phyloP scores from a whole-genome alignment of 2,888 invertebrate genomes.

The Chydorus sphaericus region DNA sequence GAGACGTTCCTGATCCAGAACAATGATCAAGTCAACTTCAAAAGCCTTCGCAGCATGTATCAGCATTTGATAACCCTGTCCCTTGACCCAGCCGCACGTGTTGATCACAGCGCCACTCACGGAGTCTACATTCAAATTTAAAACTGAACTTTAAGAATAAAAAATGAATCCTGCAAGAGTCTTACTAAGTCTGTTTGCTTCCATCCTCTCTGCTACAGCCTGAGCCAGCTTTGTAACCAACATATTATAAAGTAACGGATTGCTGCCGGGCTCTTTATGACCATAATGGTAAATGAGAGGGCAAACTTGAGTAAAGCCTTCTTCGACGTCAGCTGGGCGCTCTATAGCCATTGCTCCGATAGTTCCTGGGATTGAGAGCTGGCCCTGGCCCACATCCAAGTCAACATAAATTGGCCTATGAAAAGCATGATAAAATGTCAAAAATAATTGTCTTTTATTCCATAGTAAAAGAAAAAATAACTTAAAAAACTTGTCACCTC shows the following conservation, averaged over 20 bases:
- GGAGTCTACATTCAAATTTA: conserved; percentile 22
- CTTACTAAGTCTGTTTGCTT: conserved; percentile 70
- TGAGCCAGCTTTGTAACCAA: conserved; percentile 71
- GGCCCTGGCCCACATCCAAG: conserved; percentile 87
- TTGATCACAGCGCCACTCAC: conserved; percentile 74
- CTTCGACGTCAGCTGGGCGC: conserved; percentile 81
- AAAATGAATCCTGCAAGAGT: too few species aligned
- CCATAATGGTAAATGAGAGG: conserved; percentile 91
- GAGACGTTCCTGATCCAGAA: conserved; percentile 87
- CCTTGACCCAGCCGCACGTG: conserved; percentile 95
- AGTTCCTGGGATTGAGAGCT: conserved; percentile 81
- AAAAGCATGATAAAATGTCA: too few species aligned
- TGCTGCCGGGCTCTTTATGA: conserved; percentile 56
- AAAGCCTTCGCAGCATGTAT: conserved; percentile 82
- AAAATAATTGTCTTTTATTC: too few species aligned
- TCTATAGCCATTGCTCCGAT: conserved; percentile 82
- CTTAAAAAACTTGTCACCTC: conserved; percentile 27
- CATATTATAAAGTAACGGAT: conserved; percentile 68
- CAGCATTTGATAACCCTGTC: conserved; percentile 71
- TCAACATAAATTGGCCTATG: conserved; percentile 73
- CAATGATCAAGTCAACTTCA: conserved; percentile 88
- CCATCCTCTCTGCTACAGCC: conserved; percentile 66
- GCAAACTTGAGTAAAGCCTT: conserved; percentile 85
- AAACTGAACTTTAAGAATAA: not conserved
- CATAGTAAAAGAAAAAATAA: not conserved